Conservation (phyloP, 2,113 vertebrate species). For the Sclerurus mexicanus region DNA sequence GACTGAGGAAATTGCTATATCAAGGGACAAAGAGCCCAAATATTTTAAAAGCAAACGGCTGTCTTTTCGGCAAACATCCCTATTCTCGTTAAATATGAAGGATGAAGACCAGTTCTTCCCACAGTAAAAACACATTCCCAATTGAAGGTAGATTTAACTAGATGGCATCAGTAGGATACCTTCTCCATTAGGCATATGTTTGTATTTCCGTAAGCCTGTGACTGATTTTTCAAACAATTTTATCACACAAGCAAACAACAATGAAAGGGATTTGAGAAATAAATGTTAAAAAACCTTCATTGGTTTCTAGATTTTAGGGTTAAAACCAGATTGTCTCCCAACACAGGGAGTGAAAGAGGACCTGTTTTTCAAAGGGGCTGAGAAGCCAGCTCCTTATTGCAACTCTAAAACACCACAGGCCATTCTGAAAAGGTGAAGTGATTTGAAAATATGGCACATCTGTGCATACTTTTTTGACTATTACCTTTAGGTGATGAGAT, state of each 20-base stretch:
- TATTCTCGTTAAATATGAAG: constrained; percentile 16
- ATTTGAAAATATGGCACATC: background rate
- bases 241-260: background rate
- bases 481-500: background rate
- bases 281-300: background rate
- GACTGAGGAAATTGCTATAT: background rate
- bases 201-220: background rate
- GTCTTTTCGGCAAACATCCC: background rate
- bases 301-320: background rate
- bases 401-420: background rate
- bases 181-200: background rate
- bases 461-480: background rate
- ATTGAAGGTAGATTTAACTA: background rate
- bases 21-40: constrained; percentile 25
- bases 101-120: background rate
- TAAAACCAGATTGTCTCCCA: background rate
- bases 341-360: background rate
- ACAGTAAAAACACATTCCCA: background rate
- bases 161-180: background rate
- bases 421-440: background rate
- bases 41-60: constrained; percentile 28
- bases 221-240: background rate
- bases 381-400: background rate
- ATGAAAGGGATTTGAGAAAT: background rate
- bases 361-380: background rate